Evolutionary conservation across 2,797 vertebrate species (phyloP).

Genomic region (Gadopsis marmoratus): DNA sequence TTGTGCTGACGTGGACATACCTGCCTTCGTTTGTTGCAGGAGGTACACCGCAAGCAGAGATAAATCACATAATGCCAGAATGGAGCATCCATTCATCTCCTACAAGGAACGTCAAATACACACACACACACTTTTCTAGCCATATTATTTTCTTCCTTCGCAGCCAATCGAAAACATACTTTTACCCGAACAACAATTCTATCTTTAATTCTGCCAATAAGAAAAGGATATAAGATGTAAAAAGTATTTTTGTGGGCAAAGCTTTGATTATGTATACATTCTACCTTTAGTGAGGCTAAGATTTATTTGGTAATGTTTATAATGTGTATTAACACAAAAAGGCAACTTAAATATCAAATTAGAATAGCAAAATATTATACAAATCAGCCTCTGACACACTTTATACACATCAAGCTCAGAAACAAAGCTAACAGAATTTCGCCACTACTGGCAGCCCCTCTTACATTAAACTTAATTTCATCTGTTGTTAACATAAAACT

Average conservation of each 20-base stretch:
- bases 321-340: not conserved
- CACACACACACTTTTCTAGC: not conserved
- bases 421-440: not conserved
- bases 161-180: not conserved
- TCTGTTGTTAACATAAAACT: not conserved
- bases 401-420: too few species aligned
- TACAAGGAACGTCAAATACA: slow-evolving; percentile 19
- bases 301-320: not conserved
- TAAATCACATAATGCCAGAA: slow-evolving; percentile 61
- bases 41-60: slow-evolving; percentile 49
- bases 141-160: not conserved
- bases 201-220: not conserved
- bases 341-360: not conserved
- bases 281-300: not conserved
- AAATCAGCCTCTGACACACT: not conserved
- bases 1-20: slow-evolving; percentile 63
- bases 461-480: not conserved
- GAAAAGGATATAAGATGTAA: not conserved
- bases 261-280: not conserved
- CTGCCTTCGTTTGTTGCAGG: slow-evolving; percentile 52
- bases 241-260: not conserved
- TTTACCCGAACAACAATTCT: not conserved
- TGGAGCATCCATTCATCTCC: slow-evolving; percentile 50
- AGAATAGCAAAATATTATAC: not conserved
- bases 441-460: not conserved